phyloP scores from a whole-genome alignment of 2,113 vertebrate genomes.

The Boleophthalmus pectinirostris region DNA sequence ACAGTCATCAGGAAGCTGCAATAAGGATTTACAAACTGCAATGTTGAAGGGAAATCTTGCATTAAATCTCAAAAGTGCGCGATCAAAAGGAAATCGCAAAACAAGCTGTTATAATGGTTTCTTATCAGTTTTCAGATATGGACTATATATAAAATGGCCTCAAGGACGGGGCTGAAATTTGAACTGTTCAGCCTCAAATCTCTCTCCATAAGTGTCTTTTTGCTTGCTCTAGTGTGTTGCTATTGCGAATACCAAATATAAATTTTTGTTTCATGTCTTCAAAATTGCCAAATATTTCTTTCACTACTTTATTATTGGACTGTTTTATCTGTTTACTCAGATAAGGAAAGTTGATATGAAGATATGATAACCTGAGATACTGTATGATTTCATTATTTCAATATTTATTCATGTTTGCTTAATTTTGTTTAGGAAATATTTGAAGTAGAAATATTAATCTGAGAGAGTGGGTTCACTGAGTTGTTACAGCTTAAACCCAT shows the following conservation, averaged over 20 bases:
- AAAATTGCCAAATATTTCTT: not conserved
- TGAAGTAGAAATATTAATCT: too few species aligned
- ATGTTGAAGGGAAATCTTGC: not conserved
- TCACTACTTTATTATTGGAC: not conserved
- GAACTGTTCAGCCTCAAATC: not conserved
- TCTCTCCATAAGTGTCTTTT: not conserved
- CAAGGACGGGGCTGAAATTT: not conserved
- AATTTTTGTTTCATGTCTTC: not conserved
- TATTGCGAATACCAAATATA: too few species aligned
- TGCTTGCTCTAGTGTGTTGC: not conserved
- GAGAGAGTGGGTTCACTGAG: too few species aligned
- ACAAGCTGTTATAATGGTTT: not conserved
- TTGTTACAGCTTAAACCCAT: too few species aligned
- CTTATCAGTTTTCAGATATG: constrained; percentile 5
- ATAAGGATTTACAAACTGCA: constrained; percentile 7
- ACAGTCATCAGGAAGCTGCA: not conserved
- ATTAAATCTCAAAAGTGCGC: constrained; percentile 1
- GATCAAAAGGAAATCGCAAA: not conserved
- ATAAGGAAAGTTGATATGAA: not conserved
- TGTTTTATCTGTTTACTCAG: not conserved
- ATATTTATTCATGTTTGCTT: not conserved
- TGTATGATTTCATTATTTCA: not conserved
- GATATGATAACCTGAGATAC: not conserved
- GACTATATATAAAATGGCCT: constrained; percentile 3
- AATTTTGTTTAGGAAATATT: not conserved